These are phyloP conservation scores for Antitype chi DNA, from an alignment of 2,888 invertebrate genomes.

Conservation along the genomic window DNA sequence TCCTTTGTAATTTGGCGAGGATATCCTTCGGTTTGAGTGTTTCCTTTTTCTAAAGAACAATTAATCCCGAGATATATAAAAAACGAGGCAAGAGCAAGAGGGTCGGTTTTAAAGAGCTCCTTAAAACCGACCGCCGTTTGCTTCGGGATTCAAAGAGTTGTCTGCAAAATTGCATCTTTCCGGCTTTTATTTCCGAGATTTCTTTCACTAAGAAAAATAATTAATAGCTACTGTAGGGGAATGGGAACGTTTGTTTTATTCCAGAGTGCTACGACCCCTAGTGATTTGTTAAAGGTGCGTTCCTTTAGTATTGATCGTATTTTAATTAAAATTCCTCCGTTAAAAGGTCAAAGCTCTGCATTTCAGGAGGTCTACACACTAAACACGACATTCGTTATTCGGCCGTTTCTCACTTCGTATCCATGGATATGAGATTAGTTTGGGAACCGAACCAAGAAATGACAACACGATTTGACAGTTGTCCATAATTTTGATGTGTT, in stretches of 20 bases:
- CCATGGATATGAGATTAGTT: too few relatives aligned
- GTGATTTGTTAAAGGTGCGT: slow-evolving; percentile 30
- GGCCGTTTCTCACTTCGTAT: too few relatives aligned
- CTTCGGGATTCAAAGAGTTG: slow-evolving; percentile 53
- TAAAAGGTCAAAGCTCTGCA: slow-evolving; percentile 24
- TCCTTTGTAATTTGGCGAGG: slow-evolving; percentile 35
- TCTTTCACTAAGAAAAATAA: slow-evolving; percentile 48
- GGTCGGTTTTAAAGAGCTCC: slow-evolving; percentile 44
- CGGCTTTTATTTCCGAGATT: slow-evolving; percentile 43
- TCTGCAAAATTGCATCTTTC: slow-evolving; percentile 52
- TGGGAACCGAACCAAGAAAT: too few relatives aligned
- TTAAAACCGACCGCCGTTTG: slow-evolving; percentile 44
- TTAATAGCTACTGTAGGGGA: slow-evolving; percentile 11
- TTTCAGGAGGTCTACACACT: not conserved
- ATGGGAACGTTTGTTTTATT: slow-evolving; percentile 41
- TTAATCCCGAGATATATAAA: slow-evolving; percentile 53
- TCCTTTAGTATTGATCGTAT: slow-evolving; percentile 37
- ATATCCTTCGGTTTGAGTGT: slow-evolving; percentile 49
- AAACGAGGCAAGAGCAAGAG: slow-evolving; percentile 12
- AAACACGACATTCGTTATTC: too few relatives aligned
- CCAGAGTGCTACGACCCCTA: slow-evolving; percentile 9
- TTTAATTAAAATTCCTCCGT: slow-evolving; percentile 56
- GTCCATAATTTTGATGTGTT: too few relatives aligned
- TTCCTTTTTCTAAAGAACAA: slow-evolving; percentile 54
- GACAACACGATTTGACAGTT: too few relatives aligned